Percentiles rank a stretch among this genome's conserved stretches.
Conservation (phyloP, 2,797 vertebrate genomes). For the Denticeps clupeoides region DNA sequence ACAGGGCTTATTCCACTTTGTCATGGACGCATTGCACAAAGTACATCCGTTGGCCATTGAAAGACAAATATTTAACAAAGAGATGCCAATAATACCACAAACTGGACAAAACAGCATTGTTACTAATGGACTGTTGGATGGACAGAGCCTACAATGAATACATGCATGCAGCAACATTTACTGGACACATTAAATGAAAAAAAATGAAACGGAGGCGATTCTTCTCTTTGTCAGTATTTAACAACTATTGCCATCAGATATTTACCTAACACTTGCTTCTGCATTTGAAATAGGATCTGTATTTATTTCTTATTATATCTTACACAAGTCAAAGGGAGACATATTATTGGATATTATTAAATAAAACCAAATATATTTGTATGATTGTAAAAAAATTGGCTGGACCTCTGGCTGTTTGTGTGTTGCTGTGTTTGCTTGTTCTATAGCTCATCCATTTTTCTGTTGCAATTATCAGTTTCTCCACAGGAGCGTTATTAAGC, state of each 20-base stretch:
- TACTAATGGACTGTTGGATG: conserved; percentile 9
- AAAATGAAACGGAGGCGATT: too few species aligned
- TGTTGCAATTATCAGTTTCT: not conserved
- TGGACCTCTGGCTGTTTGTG: conserved; percentile 36
- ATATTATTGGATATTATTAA: conserved; percentile 71
- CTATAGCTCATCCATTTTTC: not conserved
- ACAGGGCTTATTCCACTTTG: conserved; percentile 34
- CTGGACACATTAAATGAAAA: conserved; percentile 50
- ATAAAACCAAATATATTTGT: conserved; percentile 81
- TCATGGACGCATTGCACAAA: not conserved
- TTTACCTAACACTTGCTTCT: conserved; percentile 42
- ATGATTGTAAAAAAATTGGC: conserved; percentile 58
- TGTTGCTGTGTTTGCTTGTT: not conserved
- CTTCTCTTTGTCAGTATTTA: conserved; percentile 54
- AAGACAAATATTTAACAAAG: conserved; percentile 1
- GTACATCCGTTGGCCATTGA: too few species aligned
- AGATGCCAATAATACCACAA: not conserved
- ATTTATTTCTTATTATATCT: conserved; percentile 70
- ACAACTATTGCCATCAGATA: conserved; percentile 28
- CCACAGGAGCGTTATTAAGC: not conserved
- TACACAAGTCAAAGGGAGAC: conserved; percentile 60
- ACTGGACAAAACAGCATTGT: conserved; percentile 15
- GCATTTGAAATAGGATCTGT: conserved; percentile 70
- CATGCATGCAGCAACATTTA: conserved; percentile 69
- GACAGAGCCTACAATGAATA: conserved; percentile 39